These are phyloP conservation scores for Chesias legatella DNA, from an alignment of 2,888 invertebrate genomes.

Conservation along the genomic window DNA sequence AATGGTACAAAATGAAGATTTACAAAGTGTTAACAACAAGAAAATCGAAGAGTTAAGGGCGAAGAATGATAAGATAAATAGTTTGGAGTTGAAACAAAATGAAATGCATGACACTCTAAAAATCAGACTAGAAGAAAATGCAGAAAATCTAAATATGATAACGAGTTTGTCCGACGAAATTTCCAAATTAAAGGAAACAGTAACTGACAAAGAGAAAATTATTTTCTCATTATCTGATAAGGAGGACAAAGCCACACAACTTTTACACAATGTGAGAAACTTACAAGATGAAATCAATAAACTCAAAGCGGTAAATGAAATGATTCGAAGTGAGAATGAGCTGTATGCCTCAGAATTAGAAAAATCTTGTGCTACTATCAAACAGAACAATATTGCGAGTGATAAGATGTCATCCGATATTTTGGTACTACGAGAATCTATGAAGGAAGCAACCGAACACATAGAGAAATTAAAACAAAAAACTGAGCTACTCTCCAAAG, in stretches of 20 bases:
- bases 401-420: constrained; percentile 59
- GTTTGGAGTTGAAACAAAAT: constrained; percentile 34
- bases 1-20: constrained; percentile 30
- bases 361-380: constrained; percentile 52
- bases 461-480: constrained; percentile 58
- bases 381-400: constrained; percentile 52
- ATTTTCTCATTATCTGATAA: constrained; percentile 37
- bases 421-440: constrained; percentile 50
- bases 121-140: constrained; percentile 46
- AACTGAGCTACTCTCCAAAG: constrained; percentile 46
- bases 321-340: constrained; percentile 54
- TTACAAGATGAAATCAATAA: constrained; percentile 42
- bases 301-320: constrained; percentile 49
- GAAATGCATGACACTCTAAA: constrained; percentile 44
- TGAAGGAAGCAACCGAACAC: constrained; percentile 48
- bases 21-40: constrained; percentile 37
- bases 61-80: constrained; percentile 38
- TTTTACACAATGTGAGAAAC: constrained; percentile 36
- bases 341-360: constrained; percentile 49
- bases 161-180: constrained; percentile 47
- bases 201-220: constrained; percentile 41
- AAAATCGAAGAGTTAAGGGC: constrained; percentile 34
- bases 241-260: constrained; percentile 34
- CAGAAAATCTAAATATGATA: constrained; percentile 35
- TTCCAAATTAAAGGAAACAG: constrained; percentile 36